Percentiles rank a stretch among this genome's conserved stretches.
These are phyloP conservation scores for Electrona antarctica DNA, from an alignment of 2,113 vertebrate species.

Conservation along the genomic window DNA sequence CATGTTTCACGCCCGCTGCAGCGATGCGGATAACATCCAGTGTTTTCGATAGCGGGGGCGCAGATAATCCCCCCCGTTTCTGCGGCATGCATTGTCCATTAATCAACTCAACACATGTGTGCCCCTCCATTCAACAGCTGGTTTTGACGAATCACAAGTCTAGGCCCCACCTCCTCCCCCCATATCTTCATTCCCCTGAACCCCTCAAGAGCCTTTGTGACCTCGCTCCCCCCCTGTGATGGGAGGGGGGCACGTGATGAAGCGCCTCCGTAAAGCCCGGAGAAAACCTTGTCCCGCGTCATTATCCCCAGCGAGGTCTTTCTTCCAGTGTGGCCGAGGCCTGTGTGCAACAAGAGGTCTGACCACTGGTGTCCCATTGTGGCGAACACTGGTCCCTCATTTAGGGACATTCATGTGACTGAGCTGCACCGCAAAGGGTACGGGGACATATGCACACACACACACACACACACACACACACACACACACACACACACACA, in stretches of 20 bases:
- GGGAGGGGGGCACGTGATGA: slow-evolving; percentile 21
- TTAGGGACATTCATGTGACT: slow-evolving; percentile 75
- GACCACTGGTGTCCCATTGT: slow-evolving; percentile 52
- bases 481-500: slow-evolving; percentile 58
- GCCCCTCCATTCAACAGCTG: background rate
- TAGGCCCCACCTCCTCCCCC: background rate
- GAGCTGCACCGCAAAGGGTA: slow-evolving; percentile 47
- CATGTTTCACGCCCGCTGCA: background rate
- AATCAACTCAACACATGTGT: background rate
- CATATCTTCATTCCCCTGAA: background rate
- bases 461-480: slow-evolving; percentile 49
- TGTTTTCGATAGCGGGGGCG: background rate
- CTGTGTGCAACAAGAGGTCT: slow-evolving; percentile 32
- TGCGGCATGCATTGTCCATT: background rate
- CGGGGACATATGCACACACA: slow-evolving; percentile 4
- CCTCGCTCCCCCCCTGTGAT: slow-evolving; percentile 30
- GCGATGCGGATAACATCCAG: background rate
- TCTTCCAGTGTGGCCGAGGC: slow-evolving; percentile 30
- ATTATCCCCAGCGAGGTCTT: slow-evolving; percentile 28
- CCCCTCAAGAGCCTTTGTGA: slow-evolving; percentile 17
- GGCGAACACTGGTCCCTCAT: slow-evolving; percentile 65
- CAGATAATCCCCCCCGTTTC: background rate
- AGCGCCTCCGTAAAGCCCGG: background rate
- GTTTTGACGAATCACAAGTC: background rate
- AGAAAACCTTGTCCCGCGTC: slow-evolving; percentile 20